Percentiles rank a stretch among this genome's conserved stretches.
Evolutionary conservation across 2,888 invertebrate species (phyloP).

Genomic region (Orthosia incerta): DNA sequence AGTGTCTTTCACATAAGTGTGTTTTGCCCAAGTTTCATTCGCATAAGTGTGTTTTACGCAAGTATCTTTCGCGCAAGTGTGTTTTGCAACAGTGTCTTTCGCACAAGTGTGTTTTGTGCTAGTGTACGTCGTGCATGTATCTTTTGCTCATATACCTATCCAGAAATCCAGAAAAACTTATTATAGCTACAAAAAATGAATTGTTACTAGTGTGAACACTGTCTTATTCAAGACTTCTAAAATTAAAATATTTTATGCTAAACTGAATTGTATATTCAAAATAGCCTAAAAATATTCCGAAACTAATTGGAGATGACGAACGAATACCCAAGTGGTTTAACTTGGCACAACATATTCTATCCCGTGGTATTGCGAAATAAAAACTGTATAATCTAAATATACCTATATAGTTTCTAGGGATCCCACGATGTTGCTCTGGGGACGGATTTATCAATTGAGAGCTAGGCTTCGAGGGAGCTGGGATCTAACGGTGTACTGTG

Average conservation of each 20-base stretch:
- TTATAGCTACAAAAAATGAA: too few species aligned
- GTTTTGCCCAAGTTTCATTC: neutral
- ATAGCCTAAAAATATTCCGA: neutral
- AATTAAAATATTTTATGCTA: neutral
- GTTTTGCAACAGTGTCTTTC: neutral
- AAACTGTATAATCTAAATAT: constrained; percentile 15
- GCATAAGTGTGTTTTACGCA: neutral
- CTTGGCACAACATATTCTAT: constrained; percentile 16
- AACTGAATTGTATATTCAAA: neutral
- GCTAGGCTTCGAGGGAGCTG: constrained; percentile 8
- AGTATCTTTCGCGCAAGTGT: neutral
- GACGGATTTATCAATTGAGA: constrained; percentile 55
- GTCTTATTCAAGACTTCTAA: neutral
- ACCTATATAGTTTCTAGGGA: constrained; percentile 24
- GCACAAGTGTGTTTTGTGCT: neutral
- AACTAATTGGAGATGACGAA: constrained; percentile 9
- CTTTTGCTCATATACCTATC: neutral
- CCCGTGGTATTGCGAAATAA: constrained; percentile 4
- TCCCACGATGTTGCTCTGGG: constrained; percentile 45
- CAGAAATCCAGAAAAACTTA: too few species aligned
- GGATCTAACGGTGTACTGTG: constrained; percentile 13
- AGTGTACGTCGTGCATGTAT: neutral
- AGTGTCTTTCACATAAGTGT: neutral
- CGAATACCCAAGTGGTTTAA: constrained; percentile 4
- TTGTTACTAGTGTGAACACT: neutral